Base-by-base conservation (phyloP, 2,888 invertebrate genomes). In the Conchocele bisecta region DNA sequence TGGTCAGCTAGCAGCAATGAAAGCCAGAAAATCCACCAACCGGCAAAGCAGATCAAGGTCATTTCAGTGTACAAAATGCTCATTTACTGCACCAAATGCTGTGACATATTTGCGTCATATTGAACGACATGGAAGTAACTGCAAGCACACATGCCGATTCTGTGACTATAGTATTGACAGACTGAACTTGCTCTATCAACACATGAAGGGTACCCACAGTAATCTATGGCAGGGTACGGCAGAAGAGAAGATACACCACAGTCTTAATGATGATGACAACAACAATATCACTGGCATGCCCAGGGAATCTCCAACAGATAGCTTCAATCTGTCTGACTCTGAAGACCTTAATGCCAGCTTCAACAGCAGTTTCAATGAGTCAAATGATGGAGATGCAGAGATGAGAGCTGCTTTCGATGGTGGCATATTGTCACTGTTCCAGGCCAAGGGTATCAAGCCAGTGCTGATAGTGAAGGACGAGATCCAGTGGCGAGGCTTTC, bases 391-490 rank as follows among this genome's bases (percentile, higher is more conserved):
- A 28, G 71, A 65, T 9, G 9, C 33, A 22, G 74, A 68, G 13
- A 53, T 63, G 20, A 65, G 41, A 44, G 31, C 20, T 17, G 48
- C 28, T 42, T 29, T 33, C 13, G 70, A 75, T 39, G 39, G 39
- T 41, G 65, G 51, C 0, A 48, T 61, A 17, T 29, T 69, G 39
- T 56, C 65, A 15, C 39, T 48, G 20, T 50, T 41, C 42, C 41
- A 93, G 93, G 15, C 91, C 93, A 65, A 75, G 72, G 86, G 89
- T 93, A 51, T 81, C 93, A 94, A 85, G 92, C 93, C 72, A 65
- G 82, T 81, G 0, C 68, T 86, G 1, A 65, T 79, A 5, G 57
- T 80, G 20, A 69, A 66, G 51, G 68, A 76, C 46, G 78, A 80
- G 42, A 66, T 69, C 3, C 67, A 60, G 6, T 84, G 70, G 80